A percentile compares a stretch with the other conserved stretches of the same genome.
These are phyloP conservation scores for Ectobius pallidus DNA, from an alignment of 2,888 invertebrate species.

Conservation along the genomic window DNA sequence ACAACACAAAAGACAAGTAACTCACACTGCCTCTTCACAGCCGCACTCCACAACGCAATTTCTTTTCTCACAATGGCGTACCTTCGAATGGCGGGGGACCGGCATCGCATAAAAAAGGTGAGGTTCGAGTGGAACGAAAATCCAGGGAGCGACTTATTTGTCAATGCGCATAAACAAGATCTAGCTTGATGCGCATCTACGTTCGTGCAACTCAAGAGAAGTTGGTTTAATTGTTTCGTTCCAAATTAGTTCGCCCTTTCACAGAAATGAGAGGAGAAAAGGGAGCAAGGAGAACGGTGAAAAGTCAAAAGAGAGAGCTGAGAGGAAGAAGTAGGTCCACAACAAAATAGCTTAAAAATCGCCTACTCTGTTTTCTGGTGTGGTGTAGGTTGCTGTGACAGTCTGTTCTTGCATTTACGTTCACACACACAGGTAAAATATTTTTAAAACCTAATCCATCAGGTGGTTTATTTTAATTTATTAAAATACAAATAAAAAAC, in stretches of 20 bases:
- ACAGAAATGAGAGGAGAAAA: slow-evolving; percentile 43
- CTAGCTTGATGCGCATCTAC: slow-evolving; percentile 17
- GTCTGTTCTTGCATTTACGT: slow-evolving; percentile 26
- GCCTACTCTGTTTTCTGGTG: slow-evolving; percentile 41
- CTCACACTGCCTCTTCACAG: not conserved
- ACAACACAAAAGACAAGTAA: not conserved
- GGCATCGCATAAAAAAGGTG: slow-evolving; percentile 25
- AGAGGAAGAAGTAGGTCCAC: slow-evolving; percentile 59
- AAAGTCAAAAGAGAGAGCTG: slow-evolving; percentile 53
- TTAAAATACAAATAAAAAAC: slow-evolving; percentile 23
- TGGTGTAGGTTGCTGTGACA: slow-evolving; percentile 35
- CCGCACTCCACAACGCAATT: slow-evolving; percentile 15
- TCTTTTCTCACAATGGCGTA: slow-evolving; percentile 34
- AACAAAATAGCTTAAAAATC: slow-evolving; percentile 45
- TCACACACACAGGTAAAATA: slow-evolving; percentile 35
- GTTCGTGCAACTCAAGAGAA: not conserved
- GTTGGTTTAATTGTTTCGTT: slow-evolving; percentile 33
- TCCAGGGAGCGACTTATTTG: slow-evolving; percentile 17
- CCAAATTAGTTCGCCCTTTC: slow-evolving; percentile 34
- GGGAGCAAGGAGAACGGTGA: slow-evolving; percentile 47
- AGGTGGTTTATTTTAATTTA: slow-evolving; percentile 8
- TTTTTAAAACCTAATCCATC: slow-evolving; percentile 8
- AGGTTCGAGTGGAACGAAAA: slow-evolving; percentile 20
- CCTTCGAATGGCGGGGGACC: slow-evolving; percentile 14
- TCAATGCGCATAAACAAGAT: slow-evolving; percentile 25